phyloP scores from a whole-genome alignment of 2,888 invertebrate genomes.

The Eilema caniola region DNA sequence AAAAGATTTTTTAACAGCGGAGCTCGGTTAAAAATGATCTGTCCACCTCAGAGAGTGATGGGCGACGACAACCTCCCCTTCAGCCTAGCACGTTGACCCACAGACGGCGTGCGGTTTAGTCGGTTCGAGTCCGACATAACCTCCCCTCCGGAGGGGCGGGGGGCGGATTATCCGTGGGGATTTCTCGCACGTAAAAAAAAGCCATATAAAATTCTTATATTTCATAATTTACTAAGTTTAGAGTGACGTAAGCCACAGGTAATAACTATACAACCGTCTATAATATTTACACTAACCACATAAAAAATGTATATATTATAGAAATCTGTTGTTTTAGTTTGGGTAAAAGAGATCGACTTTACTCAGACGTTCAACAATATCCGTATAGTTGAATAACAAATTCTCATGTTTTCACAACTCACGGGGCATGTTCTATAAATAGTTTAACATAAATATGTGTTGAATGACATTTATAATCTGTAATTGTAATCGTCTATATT shows the following conservation, averaged over 20 bases:
- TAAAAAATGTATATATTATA: background rate
- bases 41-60: no score
- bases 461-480: constrained; percentile 23
- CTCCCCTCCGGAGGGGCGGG: no score
- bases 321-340: background rate
- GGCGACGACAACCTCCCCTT: no score
- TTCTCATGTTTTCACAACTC: constrained; percentile 6
- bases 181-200: no score
- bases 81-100: no score
- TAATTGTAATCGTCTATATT: constrained; percentile 32
- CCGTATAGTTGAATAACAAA: constrained; percentile 1
- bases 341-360: background rate
- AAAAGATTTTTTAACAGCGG: no score
- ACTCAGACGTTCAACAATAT: background rate
- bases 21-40: no score
- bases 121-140: no score
- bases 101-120: no score
- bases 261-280: background rate
- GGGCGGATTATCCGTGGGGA: no score
- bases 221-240: background rate
- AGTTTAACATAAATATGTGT: constrained; percentile 4
- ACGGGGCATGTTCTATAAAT: constrained; percentile 1
- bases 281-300: background rate
- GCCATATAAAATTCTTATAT: background rate
- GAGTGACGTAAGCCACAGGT: no score